Base-by-base conservation (phyloP, 2,113 vertebrate genomes). In the Tympanuchus pallidicinctus region DNA sequence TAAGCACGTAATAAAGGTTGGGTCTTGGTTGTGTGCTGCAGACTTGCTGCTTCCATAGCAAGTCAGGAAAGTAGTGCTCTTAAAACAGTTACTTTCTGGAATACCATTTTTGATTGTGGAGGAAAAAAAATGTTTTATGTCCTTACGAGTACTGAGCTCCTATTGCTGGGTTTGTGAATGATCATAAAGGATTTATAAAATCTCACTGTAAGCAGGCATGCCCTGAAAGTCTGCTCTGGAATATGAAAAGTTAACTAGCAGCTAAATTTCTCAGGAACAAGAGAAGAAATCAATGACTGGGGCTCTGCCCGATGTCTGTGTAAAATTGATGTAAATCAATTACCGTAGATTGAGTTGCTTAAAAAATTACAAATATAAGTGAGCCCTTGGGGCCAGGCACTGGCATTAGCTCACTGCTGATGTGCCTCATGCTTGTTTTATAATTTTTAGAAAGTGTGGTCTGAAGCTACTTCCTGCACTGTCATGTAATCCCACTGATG, bases 201-300 rank as follows among this genome's bases (percentile, higher is more conserved):
- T 83, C 67, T 84, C 48, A 30, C 61, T 78, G 54, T 30, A 34
- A 43, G 82, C n/a, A 90, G 69, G 38, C 4, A 13, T 66, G 38
- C 20, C n/a, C 74, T 85, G 70, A 56, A 28, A 91, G 45, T 70
- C 82, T 92, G 22, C 59, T 52, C 73, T 89, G 93, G 60, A 93
- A 86, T 87, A 45, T 95, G 71, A 65, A 83, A 93, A 94, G 57
- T 80, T 93, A 93, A 60, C 94, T 72, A 63, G 30, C 56, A 60
- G 73, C 67, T 92, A 67, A 79, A 71, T 74, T 85, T 89, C 59
- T 76, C 42, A 19, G 63, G 48, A 71, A 57, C 43, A 77, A 86
- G 50, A 86, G 50, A 52, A 64, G 40, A 91, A 75, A 72, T 61
- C 70, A 83, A 47, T 1, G 18, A n/a, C 1, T 73, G 71, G 63